Conservation (phyloP, 2,797 vertebrate genomes). For the Mus minutoides region DNA sequence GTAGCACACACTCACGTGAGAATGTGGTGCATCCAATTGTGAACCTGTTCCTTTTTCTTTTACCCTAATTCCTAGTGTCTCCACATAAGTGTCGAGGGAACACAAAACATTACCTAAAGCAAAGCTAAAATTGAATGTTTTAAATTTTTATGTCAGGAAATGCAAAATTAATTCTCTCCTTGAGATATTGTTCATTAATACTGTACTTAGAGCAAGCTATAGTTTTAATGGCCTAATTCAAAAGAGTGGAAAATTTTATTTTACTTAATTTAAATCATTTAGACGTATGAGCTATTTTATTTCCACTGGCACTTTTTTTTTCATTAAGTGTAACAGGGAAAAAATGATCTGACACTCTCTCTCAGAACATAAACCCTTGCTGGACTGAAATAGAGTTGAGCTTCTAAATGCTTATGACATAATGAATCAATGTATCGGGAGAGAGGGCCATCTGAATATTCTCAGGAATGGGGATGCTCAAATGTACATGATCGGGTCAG, state of each 20-base stretch:
- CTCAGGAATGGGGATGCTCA: background rate
- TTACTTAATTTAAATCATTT: constrained; percentile 84
- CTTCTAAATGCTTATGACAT: constrained; percentile 63
- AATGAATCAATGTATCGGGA: background rate
- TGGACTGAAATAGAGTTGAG: constrained; percentile 60
- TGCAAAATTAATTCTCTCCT: constrained; percentile 83
- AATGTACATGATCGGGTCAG: rapidly evolving
- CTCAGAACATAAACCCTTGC: constrained; percentile 77
- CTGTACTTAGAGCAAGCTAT: constrained; percentile 76
- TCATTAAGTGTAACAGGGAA: constrained; percentile 67
- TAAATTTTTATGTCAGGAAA: constrained; percentile 83
- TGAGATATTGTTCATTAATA: constrained; percentile 82
- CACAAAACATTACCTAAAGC: constrained; percentile 80
- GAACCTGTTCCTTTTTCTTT: constrained; percentile 69
- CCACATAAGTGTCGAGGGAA: constrained; percentile 77
- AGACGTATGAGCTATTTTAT: constrained; percentile 82
- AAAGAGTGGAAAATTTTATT: constrained; percentile 82
- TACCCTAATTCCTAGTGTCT: constrained; percentile 67
- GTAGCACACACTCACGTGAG: background rate
- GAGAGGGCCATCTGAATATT: background rate
- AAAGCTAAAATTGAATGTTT: constrained; percentile 80
- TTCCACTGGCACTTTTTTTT: constrained; percentile 77
- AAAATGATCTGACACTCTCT: constrained; percentile 66
- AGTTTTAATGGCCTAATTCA: constrained; percentile 82
- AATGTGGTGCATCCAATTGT: constrained; percentile 22